Percentiles rank a stretch among this genome's conserved stretches.
These are phyloP conservation scores for Apamea anceps DNA, from an alignment of 2,888 invertebrate species.

Conservation along the genomic window DNA sequence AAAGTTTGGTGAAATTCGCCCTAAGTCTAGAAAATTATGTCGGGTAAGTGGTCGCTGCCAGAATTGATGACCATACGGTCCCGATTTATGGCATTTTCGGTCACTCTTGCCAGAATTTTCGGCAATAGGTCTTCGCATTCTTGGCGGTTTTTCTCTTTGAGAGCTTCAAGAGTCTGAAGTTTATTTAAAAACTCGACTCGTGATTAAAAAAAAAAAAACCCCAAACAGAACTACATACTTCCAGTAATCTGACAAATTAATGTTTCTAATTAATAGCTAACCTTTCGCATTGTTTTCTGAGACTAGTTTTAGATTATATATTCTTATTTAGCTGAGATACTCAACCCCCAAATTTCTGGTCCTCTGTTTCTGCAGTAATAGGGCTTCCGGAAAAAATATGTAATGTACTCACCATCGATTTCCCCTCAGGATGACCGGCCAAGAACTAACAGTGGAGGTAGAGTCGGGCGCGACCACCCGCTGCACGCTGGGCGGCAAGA, in stretches of 20 bases:
- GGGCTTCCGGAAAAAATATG: neutral
- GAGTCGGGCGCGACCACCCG: slow-evolving; percentile 93
- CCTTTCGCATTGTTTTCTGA: too few species aligned
- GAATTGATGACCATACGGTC: too few species aligned
- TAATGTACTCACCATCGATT: neutral
- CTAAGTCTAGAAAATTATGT: too few species aligned
- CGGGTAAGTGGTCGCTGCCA: too few species aligned
- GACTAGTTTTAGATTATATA: neutral
- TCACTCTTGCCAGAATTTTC: neutral
- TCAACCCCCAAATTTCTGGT: neutral
- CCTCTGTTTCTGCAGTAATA: neutral
- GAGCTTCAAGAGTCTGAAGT: too few species aligned
- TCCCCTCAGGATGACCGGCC: slow-evolving; percentile 91
- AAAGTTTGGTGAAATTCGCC: too few species aligned
- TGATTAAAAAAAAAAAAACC: too few species aligned
- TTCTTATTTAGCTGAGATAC: neutral
- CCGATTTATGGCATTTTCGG: neutral
- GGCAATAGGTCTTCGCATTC: too few species aligned
- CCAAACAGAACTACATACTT: too few species aligned
- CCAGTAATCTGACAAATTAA: neutral
- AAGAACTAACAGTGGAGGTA: slow-evolving; percentile 94
- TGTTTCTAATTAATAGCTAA: too few species aligned
- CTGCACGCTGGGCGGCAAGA: slow-evolving; percentile 96
- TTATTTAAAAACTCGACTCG: too few species aligned
- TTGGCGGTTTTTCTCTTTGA: too few species aligned